phyloP scores from a whole-genome alignment of 2,888 invertebrate genomes.

The Lasioglossum lativentre region DNA sequence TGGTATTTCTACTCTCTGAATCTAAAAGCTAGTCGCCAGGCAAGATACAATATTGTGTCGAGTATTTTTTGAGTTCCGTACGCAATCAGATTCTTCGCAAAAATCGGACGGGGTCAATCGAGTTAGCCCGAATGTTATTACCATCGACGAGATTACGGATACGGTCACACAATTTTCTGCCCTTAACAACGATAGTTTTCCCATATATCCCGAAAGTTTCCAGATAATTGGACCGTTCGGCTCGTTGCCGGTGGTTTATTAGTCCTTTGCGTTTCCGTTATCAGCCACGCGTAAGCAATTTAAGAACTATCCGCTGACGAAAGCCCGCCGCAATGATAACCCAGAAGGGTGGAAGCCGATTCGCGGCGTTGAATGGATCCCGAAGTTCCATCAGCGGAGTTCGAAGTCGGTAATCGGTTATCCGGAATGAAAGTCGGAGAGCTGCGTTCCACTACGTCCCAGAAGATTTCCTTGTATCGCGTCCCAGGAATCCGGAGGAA shows the following conservation, averaged over 20 bases:
- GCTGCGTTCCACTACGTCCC: constrained; percentile 24
- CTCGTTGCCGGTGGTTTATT: constrained; percentile 4
- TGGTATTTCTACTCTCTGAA: background rate
- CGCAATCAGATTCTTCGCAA: background rate
- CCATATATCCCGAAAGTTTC: background rate
- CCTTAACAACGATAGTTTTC: background rate
- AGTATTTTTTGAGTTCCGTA: background rate
- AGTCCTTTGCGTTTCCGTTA: constrained; percentile 1
- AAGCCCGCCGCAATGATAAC: constrained; percentile 24
- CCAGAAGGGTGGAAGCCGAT: constrained; percentile 18
- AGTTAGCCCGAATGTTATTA: background rate
- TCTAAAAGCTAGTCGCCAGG: background rate
- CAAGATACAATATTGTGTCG: background rate
- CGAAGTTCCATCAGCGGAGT: background rate
- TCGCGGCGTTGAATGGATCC: constrained; percentile 18
- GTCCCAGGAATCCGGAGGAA: constrained; percentile 47
- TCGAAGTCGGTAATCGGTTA: constrained; percentile 36
- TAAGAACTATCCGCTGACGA: background rate
- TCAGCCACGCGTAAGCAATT: background rate
- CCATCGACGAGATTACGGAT: constrained; percentile 3
- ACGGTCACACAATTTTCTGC: background rate
- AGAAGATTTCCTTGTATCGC: constrained; percentile 39
- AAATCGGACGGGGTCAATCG: background rate
- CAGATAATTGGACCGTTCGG: constrained; percentile 9
- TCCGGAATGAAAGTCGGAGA: constrained; percentile 28